Evolutionary conservation across 2,113 vertebrate genomes (phyloP).

Genomic region (Ardeotis arabs): DNA sequence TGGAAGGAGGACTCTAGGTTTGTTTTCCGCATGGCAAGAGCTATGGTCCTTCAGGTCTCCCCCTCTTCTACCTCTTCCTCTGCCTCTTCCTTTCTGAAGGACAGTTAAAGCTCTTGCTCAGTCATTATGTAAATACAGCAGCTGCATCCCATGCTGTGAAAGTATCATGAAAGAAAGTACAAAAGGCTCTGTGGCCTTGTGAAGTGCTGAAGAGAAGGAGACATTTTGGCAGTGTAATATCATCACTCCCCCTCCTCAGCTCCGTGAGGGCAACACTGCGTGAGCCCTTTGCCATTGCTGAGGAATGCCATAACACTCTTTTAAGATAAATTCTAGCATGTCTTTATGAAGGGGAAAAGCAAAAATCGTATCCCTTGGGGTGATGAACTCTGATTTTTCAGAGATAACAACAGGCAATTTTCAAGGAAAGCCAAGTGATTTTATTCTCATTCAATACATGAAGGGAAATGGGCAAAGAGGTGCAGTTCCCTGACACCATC

Average conservation of each 20-base stretch:
- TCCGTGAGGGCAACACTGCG: background rate
- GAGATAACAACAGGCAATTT: background rate
- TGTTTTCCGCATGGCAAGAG: background rate
- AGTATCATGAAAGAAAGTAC: background rate
- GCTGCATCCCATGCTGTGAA: background rate
- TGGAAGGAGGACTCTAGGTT: background rate
- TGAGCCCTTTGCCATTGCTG: background rate
- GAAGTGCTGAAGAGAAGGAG: background rate
- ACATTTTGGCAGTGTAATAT: background rate
- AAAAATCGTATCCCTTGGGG: background rate
- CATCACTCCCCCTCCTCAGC: background rate
- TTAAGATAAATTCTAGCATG: background rate
- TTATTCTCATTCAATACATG: background rate
- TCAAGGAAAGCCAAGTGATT: background rate
- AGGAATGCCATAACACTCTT: background rate
- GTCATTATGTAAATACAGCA: background rate
- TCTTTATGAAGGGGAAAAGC: background rate
- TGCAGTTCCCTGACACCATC: background rate
- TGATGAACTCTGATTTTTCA: conserved; percentile 15
- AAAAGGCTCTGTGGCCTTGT: background rate
- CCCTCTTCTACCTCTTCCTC: background rate
- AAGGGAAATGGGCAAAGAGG: background rate
- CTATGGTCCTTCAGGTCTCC: background rate
- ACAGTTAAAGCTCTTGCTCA: background rate
- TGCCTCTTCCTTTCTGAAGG: background rate